Percentiles rank a stretch among this genome's conserved stretches.
Evolutionary conservation across 1,140 invertebrate species (phyloP).

Genomic region (Nephila pilipes): DNA sequence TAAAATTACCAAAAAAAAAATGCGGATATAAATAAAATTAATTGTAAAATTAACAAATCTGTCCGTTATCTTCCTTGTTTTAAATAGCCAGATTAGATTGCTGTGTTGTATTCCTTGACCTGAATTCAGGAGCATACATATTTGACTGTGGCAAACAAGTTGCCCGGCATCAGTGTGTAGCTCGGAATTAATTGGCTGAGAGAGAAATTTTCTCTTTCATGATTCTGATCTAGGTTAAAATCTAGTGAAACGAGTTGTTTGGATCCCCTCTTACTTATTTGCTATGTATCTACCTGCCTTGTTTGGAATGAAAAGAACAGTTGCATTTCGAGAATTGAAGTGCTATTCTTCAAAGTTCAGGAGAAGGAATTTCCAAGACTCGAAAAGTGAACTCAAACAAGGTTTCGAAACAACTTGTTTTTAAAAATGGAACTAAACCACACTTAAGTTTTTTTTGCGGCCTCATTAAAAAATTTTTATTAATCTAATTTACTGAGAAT

Average conservation of each 20-base stretch:
- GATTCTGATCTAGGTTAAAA: constrained; percentile 46
- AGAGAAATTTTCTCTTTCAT: constrained; percentile 35
- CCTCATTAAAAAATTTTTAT: too few species aligned
- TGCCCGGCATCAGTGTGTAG: background rate
- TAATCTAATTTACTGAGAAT: too few species aligned
- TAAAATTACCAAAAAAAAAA: background rate
- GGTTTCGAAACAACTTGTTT: background rate
- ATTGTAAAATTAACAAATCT: background rate
- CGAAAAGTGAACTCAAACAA: background rate
- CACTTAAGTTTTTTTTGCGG: too few species aligned
- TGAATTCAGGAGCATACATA: constrained; percentile 22
- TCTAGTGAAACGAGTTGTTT: constrained; percentile 28
- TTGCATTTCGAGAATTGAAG: constrained; percentile 6
- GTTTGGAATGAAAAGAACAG: constrained; percentile 6
- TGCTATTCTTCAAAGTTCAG: background rate
- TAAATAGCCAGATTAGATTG: constrained; percentile 26
- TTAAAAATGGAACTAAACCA: background rate
- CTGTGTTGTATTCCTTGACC: constrained; percentile 53
- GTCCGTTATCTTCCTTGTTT: constrained; percentile 25
- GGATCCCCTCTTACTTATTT: constrained; percentile 6
- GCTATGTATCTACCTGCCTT: constrained; percentile 15
- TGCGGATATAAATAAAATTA: background rate
- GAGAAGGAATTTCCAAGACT: background rate
- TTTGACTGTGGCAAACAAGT: constrained; percentile 34
- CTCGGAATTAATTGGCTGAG: constrained; percentile 14